Conservation (phyloP, 2,113 vertebrate genomes). For the Pelmatolapia mariae region DNA sequence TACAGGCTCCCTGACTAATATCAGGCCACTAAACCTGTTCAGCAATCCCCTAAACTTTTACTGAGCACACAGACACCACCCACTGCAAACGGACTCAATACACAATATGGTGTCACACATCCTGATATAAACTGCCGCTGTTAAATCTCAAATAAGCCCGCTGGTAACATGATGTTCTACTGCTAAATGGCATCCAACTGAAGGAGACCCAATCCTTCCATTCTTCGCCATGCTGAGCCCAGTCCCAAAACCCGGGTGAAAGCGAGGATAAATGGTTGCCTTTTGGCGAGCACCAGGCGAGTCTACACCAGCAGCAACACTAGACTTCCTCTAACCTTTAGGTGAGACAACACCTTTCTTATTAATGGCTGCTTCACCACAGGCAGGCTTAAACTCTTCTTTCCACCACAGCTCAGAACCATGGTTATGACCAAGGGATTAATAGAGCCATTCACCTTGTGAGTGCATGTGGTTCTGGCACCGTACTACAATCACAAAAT, state of each 20-base stretch:
- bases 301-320: conserved; percentile 24
- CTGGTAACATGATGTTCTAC: not conserved
- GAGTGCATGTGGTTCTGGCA: not conserved
- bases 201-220: not conserved
- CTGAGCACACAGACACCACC: conserved; percentile 15
- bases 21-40: conserved; percentile 29
- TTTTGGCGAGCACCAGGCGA: conserved; percentile 8
- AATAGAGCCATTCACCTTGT: not conserved
- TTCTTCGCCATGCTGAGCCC: not conserved
- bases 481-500: conserved; percentile 10
- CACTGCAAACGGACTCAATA: conserved; percentile 4
- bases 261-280: not conserved
- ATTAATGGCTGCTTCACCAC: conserved; percentile 11
- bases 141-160: not conserved
- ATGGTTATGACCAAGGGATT: not conserved
- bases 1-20: not conserved
- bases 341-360: conserved; percentile 4
- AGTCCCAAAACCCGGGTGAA: not conserved
- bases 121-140: not conserved
- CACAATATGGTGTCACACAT: conserved; percentile 1
- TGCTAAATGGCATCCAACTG: not conserved
- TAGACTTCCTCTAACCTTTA: conserved; percentile 50
- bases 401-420: not conserved
- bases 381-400: not conserved
- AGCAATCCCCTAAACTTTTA: not conserved